Percentiles rank a stretch among this genome's conserved stretches.
Conservation (phyloP, 2,113 vertebrate species). For the Puntigrus tetrazona region DNA sequence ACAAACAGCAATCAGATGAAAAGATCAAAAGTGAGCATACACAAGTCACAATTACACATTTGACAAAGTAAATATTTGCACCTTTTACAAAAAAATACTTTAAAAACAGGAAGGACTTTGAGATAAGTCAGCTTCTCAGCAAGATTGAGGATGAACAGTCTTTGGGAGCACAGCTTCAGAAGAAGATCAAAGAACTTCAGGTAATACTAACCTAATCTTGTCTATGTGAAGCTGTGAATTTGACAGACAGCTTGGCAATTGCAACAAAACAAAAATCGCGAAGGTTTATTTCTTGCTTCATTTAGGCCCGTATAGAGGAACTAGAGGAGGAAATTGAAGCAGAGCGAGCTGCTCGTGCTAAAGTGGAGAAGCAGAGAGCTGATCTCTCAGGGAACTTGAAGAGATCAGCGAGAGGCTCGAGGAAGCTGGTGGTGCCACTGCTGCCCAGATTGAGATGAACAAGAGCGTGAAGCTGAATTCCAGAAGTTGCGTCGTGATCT, state of each 20-base stretch:
- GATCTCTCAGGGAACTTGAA: constrained; percentile 87
- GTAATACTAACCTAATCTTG: not conserved
- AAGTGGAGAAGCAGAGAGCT: constrained; percentile 84
- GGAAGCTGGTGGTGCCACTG: constrained; percentile 73
- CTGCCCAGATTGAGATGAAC: constrained; percentile 76
- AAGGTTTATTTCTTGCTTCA: not conserved
- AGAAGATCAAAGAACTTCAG: constrained; percentile 62
- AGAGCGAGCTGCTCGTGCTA: constrained; percentile 74
- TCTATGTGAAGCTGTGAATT: no score
- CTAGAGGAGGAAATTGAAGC: constrained; percentile 76
- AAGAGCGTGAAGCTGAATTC: constrained; percentile 75
- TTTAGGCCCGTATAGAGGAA: constrained; percentile 72
- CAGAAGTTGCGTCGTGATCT: constrained; percentile 88
- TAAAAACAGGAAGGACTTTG: constrained; percentile 59
- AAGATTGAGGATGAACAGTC: constrained; percentile 62
- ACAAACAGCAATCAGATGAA: constrained; percentile 63
- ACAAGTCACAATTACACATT: not conserved
- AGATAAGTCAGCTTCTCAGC: constrained; percentile 55
- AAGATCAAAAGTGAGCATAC: constrained; percentile 61
- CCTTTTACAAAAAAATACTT: not conserved
- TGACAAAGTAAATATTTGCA: not conserved
- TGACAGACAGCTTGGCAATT: rapidly evolving
- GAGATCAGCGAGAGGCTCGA: constrained; percentile 85
- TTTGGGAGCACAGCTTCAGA: constrained; percentile 59
- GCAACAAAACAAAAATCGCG: not conserved